Conservation (phyloP, 1,140 invertebrate species). For the Drosophila subobscura region DNA sequence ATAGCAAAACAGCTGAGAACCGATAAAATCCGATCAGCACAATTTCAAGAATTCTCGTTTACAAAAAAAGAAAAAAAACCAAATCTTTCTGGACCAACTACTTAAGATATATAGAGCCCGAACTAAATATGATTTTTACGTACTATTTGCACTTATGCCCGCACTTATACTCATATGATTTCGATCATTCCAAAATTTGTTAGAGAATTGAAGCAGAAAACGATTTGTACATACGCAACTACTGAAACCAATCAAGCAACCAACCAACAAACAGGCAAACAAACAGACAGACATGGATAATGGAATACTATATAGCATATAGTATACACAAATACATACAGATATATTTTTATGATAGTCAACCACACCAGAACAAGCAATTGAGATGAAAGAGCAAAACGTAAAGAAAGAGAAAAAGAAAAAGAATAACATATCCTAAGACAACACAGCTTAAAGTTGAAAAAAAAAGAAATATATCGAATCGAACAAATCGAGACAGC, state of each 20-base stretch:
- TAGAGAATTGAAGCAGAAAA: constrained; percentile 6
- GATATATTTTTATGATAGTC: constrained; percentile 40
- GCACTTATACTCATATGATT: constrained; percentile 2
- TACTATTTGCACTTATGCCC: neutral
- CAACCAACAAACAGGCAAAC: neutral
- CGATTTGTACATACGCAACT: constrained; percentile 43
- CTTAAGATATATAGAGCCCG: constrained; percentile 37
- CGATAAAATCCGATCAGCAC: constrained; percentile 4
- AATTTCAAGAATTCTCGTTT: constrained; percentile 29
- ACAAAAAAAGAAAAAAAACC: constrained; percentile 19
- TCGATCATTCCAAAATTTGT: constrained; percentile 1
- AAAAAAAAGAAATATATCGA: constrained; percentile 10
- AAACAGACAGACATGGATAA: constrained; percentile 7
- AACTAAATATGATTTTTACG: constrained; percentile 11
- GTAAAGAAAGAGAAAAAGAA: constrained; percentile 14
- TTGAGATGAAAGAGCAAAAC: constrained; percentile 32
- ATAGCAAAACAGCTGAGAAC: neutral
- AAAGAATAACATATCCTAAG: constrained; percentile 64
- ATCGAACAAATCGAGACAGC: constrained; percentile 11
- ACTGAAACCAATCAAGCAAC: constrained; percentile 8
- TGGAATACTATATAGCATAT: too few species aligned
- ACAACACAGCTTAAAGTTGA: constrained; percentile 49
- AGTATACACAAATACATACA: neutral
- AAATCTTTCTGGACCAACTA: constrained; percentile 48
- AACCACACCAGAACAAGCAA: constrained; percentile 39